phyloP scores from a whole-genome alignment of 2,888 invertebrate species.

The Conchocele bisecta region DNA sequence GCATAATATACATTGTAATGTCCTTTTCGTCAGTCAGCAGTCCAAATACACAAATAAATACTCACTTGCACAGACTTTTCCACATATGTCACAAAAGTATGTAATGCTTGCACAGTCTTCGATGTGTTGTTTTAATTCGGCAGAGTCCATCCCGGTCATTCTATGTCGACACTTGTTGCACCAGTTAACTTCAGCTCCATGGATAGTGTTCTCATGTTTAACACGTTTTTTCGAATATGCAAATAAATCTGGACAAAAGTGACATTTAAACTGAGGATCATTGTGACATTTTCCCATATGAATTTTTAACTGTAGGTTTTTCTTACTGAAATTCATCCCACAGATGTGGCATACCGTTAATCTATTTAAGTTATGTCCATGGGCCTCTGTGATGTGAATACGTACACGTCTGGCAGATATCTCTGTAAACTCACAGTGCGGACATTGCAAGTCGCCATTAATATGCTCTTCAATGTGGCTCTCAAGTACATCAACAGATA shows the following conservation, averaged over 20 bases:
- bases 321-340: constrained; percentile 26
- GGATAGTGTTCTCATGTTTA: too few species aligned
- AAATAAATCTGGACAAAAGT: too few species aligned
- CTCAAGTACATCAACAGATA: constrained; percentile 24
- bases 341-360: constrained; percentile 28
- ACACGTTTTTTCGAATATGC: too few species aligned
- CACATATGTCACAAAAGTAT: constrained; percentile 29
- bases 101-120: too few species aligned
- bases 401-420: constrained; percentile 16
- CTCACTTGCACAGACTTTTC: too few species aligned
- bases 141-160: too few species aligned
- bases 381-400: constrained; percentile 8
- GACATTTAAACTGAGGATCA: constrained; percentile 12
- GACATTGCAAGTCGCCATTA: constrained; percentile 31
- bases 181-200: too few species aligned
- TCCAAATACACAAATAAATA: too few species aligned
- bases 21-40: too few species aligned
- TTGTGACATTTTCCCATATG: constrained; percentile 47
- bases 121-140: too few species aligned
- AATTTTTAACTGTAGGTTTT: constrained; percentile 18
- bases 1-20: too few species aligned
- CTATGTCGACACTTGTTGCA: too few species aligned
- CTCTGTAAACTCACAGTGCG: constrained; percentile 7
- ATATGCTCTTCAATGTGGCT: constrained; percentile 38
- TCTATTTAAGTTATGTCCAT: constrained; percentile 27